These are phyloP conservation scores for Drosophila asahinai DNA, from an alignment of 1,140 invertebrate species.

Conservation along the genomic window DNA sequence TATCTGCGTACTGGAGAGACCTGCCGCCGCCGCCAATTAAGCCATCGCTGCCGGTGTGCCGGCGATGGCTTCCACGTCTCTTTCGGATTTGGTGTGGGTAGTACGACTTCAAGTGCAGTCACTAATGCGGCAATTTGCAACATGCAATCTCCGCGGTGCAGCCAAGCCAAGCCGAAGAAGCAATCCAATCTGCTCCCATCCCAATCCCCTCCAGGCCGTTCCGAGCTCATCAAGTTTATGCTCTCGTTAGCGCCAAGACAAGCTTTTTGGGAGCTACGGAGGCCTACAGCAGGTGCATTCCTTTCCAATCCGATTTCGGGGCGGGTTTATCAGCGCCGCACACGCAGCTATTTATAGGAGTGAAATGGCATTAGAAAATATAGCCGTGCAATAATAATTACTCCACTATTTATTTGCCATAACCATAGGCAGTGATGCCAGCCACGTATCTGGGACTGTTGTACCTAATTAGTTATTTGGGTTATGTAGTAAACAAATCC, in stretches of 20 bases:
- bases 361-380: slow-evolving; percentile 70
- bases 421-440: slow-evolving; percentile 34
- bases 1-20: slow-evolving; percentile 36
- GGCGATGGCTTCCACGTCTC: slow-evolving; percentile 19
- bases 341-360: slow-evolving; percentile 66
- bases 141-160: slow-evolving; percentile 52
- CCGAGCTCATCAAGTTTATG: slow-evolving; percentile 61
- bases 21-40: slow-evolving; percentile 12
- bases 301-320: slow-evolving; percentile 26
- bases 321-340: slow-evolving; percentile 48
- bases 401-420: slow-evolving; percentile 63
- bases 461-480: slow-evolving; percentile 27
- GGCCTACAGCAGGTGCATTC: slow-evolving; percentile 24
- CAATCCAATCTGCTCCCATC: slow-evolving; percentile 32
- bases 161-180: slow-evolving; percentile 32
- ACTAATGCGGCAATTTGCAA: slow-evolving; percentile 72
- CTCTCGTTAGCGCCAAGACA: slow-evolving; percentile 78
- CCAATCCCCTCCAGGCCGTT: neutral
- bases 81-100: slow-evolving; percentile 3
- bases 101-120: slow-evolving; percentile 62
- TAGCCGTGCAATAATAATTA: slow-evolving; percentile 67
- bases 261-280: slow-evolving; percentile 35
- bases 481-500: neutral
- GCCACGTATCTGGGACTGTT: slow-evolving; percentile 1
- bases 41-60: slow-evolving; percentile 16